Evolutionary conservation across 2,113 vertebrate species (phyloP).

Genomic region (Nothobranchius kuhntae): DNA sequence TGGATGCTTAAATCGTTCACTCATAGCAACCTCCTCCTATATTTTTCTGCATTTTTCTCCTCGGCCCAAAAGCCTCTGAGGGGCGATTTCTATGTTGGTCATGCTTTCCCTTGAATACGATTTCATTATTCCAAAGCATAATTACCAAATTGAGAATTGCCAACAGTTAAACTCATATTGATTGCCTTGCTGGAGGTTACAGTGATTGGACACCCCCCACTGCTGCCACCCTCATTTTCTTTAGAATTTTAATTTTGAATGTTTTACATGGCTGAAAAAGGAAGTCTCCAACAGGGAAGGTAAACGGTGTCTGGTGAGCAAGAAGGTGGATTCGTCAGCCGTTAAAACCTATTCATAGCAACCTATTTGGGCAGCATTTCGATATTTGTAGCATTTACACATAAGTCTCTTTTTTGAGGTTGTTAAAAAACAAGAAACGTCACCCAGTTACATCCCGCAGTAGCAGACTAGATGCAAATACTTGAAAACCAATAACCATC

Average conservation of each 20-base stretch:
- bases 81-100: constrained; percentile 56
- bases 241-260: constrained; percentile 61
- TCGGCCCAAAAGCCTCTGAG: constrained; percentile 22
- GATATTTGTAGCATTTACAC: no score
- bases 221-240: constrained; percentile 34
- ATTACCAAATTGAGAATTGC: constrained; percentile 71
- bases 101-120: constrained; percentile 65
- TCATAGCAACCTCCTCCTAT: background rate
- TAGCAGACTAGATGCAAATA: constrained; percentile 16
- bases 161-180: constrained; percentile 71
- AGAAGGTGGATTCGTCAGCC: constrained; percentile 40
- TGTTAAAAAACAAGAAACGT: no score
- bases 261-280: constrained; percentile 24
- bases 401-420: no score
- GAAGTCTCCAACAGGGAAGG: constrained; percentile 47
- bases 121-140: constrained; percentile 74
- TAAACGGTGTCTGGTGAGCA: constrained; percentile 52
- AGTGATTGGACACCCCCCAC: constrained; percentile 41
- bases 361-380: constrained; percentile 16
- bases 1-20: background rate
- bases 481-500: constrained; percentile 33
- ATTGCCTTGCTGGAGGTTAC: constrained; percentile 55
- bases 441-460: constrained; percentile 7
- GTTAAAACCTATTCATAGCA: constrained; percentile 50
- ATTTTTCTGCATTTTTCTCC: background rate